Evolutionary conservation across 2,888 invertebrate species (phyloP), one percentile per base, ranked within the genome.

Genomic region (Agonum fuliginosum): DNA sequence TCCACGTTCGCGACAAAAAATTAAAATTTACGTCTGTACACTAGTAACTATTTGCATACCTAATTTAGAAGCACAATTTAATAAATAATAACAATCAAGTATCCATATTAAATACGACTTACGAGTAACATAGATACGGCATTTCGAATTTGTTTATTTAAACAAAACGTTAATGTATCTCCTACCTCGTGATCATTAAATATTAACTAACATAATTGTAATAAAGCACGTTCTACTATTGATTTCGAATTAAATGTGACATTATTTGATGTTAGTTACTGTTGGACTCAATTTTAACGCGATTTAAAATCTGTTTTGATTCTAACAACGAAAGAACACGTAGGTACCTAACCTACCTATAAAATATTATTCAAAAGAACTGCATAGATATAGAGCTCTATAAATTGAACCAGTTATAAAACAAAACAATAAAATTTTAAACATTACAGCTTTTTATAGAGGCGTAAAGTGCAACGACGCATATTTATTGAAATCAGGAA

Each of bases 191-290:
- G 54, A 12, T 54, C 54, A 54, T 54, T 54, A 54, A 54, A 54
- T 54, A 54, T 54, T 54, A 54, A 54, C 20, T 22, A 54, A 24
- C 54, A 1, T 27, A 54, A 54, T 24, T 24, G 54, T 54, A 54
- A 24, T 48, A 20, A 54, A 54, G 54, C 24, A 54, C 48, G 54
- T 54, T 24, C 22, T 54, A 3, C 20, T 54, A 54, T 54, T 24
- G 54, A 54, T 54, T 54, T 54, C 54, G n/a, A 24, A 54, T 54
- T 54, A 54, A 37, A 54, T 24, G 24, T 54, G 24, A 54, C 24
- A 54, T 10, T n/a, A 54, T 54, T 54, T 54, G 54, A 54, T 12
- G 12, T 54, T 54, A 22, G n/a, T 54, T 54, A 54, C 12, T 27
- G 54, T 54, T 12, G 8, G 24, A 54, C 24, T 8, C 24, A 22